Percentiles rank a stretch among this genome's conserved stretches.
Conservation (phyloP, 2,888 invertebrate genomes). For the Nemotelus pantherinus region DNA sequence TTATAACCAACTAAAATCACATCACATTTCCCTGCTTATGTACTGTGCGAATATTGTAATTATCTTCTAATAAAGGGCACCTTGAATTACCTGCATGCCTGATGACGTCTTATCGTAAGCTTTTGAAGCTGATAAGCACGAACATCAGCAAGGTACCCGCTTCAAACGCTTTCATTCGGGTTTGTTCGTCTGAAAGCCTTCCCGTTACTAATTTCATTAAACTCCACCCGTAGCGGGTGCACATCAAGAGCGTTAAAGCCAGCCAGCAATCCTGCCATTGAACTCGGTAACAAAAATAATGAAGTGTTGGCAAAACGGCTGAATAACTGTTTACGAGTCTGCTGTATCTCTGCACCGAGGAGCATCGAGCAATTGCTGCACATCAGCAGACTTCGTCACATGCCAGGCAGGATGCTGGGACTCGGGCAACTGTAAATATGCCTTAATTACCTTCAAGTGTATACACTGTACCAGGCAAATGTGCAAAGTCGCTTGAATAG, state of each 20-base stretch:
- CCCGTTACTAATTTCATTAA: not conserved
- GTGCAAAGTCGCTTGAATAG: too few relatives aligned
- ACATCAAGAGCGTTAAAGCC: too few relatives aligned
- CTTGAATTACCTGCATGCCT: not conserved
- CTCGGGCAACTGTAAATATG: too few relatives aligned
- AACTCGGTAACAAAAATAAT: not conserved
- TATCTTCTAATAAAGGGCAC: not conserved
- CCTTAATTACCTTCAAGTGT: too few relatives aligned
- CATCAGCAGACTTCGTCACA: too few relatives aligned
- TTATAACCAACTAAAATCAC: too few relatives aligned
- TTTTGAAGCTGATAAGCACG: not conserved
- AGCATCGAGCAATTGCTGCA: too few relatives aligned
- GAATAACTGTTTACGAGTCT: too few relatives aligned
- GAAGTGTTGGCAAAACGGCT: not conserved
- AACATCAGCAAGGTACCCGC: not conserved
- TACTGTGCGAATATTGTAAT: not conserved
- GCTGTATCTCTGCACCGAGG: too few relatives aligned
- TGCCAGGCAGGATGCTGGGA: too few relatives aligned
- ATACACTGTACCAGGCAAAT: too few relatives aligned
- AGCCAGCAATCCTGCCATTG: not conserved
- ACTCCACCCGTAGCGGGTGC: not conserved
- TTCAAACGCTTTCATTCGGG: not conserved
- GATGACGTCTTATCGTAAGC: not conserved
- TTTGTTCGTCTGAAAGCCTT: not conserved
- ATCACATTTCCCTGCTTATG: not conserved